These are phyloP conservation scores for Forbesichthys agassizii DNA, from an alignment of 2,113 vertebrate species.

Conservation along the genomic window DNA sequence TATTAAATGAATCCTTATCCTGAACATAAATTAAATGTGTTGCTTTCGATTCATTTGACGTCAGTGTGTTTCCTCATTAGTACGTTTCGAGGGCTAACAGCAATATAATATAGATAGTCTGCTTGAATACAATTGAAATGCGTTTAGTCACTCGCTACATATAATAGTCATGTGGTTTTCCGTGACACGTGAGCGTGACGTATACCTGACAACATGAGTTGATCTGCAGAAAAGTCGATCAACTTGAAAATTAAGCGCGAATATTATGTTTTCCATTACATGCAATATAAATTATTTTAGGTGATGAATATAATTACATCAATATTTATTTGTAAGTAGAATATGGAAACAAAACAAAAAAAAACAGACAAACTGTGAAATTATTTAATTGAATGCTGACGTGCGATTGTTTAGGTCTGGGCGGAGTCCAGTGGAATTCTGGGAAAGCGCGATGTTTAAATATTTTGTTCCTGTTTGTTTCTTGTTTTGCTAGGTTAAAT, in stretches of 20 bases:
- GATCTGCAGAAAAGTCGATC: too few relatives aligned
- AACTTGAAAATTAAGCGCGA: too few relatives aligned
- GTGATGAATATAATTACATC: too few relatives aligned
- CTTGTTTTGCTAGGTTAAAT: neutral
- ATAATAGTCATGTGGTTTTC: neutral
- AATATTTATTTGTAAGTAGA: too few relatives aligned
- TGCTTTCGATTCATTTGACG: neutral
- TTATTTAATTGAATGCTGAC: neutral
- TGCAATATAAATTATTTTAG: too few relatives aligned
- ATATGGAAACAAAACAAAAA: too few relatives aligned
- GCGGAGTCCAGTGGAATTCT: slow-evolving; percentile 18
- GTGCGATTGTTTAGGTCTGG: slow-evolving; percentile 45
- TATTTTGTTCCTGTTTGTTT: slow-evolving; percentile 39
- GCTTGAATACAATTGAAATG: neutral
- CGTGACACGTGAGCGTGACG: slow-evolving; percentile 18
- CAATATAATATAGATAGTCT: neutral
- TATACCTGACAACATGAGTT: too few relatives aligned
- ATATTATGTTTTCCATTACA: too few relatives aligned
- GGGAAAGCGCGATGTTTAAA: slow-evolving; percentile 62
- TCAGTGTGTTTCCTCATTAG: neutral
- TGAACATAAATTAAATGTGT: too few relatives aligned
- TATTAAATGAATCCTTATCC: neutral
- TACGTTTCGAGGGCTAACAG: too few relatives aligned
- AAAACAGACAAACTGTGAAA: neutral
- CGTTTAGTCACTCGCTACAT: neutral